These are phyloP conservation scores for Dolichallabes microphthalmus DNA, from an alignment of 2,113 vertebrate species.

Conservation along the genomic window DNA sequence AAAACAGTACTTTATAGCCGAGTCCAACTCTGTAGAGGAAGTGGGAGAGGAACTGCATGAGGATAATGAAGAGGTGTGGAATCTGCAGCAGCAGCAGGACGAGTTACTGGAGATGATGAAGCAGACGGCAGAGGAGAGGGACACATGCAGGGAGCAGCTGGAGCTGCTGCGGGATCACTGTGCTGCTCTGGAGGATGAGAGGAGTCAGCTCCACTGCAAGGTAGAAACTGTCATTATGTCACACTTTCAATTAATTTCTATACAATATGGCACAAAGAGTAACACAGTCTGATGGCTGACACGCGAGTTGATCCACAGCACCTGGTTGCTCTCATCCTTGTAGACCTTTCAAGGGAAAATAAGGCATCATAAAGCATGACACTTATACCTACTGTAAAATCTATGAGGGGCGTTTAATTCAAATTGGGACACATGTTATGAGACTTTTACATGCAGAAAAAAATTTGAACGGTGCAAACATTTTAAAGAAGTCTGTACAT, in stretches of 20 bases:
- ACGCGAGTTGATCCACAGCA: neutral
- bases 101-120: slow-evolving; percentile 39
- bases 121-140: slow-evolving; percentile 64
- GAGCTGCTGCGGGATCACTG: slow-evolving; percentile 70
- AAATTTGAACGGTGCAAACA: too few relatives aligned
- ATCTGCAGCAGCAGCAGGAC: slow-evolving; percentile 42
- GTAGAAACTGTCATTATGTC: slow-evolving; percentile 55
- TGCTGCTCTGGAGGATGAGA: slow-evolving; percentile 69
- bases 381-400: neutral
- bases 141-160: slow-evolving; percentile 73
- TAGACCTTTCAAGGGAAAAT: neutral
- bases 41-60: slow-evolving; percentile 3
- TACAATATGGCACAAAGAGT: neutral
- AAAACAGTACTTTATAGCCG: neutral
- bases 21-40: neutral
- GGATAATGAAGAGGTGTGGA: slow-evolving; percentile 10
- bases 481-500: too few relatives aligned
- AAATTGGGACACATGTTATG: too few relatives aligned
- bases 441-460: too few relatives aligned
- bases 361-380: neutral
- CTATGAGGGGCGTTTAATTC: neutral
- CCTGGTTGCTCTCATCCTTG: neutral
- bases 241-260: neutral
- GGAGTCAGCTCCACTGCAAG: slow-evolving; percentile 72
- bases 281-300: neutral